Base-by-base conservation (phyloP, 2,113 vertebrate genomes). In the Melierax canorus region DNA sequence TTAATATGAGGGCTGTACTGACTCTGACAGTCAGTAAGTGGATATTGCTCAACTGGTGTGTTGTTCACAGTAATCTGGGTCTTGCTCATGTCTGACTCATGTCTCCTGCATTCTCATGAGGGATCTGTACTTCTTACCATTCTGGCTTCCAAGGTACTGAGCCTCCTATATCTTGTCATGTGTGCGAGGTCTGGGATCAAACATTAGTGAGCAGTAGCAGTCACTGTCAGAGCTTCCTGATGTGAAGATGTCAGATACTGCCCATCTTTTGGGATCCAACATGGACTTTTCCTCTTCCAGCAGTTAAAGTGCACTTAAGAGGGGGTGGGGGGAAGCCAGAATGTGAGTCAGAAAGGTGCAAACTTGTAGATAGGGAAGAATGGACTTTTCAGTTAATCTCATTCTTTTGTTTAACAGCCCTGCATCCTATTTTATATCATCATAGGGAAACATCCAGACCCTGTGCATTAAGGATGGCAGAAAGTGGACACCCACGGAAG, bases 11-110 rank as follows among this genome's bases (percentile, higher is more conserved):
- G 72, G 86, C 58, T 74, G 6, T 62, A 39, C 74, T 88, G 48
- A 77, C 90, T 86, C 39, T 88, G 88, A 59, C 78, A 91, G 58
- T 85, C 62, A 63, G 67, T 80, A 94, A 81, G 51, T 3, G 3
- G 38, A 46, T 91, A 43, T 80, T 94, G 79, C 86, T 95, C 91
- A 91, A 73, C n/a, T 50, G 26, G 38, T 68, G 29, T 83, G 63
- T 91, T 89, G 80, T 67, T 92, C 86, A 74, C 88, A 74, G 55
- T 73, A 81, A 71, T 89, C 68, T 74, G 51, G 59, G 76, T 92
- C 91, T 96, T 92, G 94, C 89, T 96, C 93, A 92, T 81, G 41
- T 7, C 91, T 96, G 95, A 96, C 86, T 97, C 96, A 89, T 3
- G 2, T 62, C 76, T 91, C 50, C 63, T 89, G 83, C 8, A 0